Base-by-base conservation (phyloP, 2,797 vertebrate species). In the Cyprinella venusta region DNA sequence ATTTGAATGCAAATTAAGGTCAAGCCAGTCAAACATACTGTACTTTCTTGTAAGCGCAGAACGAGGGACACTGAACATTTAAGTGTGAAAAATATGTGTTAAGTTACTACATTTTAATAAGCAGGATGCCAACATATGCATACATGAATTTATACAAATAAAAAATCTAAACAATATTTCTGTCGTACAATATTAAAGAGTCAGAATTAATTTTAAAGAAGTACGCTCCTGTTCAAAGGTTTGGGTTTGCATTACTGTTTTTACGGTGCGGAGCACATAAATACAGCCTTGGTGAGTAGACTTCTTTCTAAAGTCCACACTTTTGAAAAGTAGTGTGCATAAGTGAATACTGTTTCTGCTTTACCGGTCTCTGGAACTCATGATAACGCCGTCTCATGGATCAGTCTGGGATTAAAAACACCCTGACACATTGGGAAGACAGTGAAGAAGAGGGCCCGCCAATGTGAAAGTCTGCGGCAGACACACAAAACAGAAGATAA, bases 281-380 rank as follows among this genome's bases (percentile, higher is more conserved):
- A 59, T 56, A 16, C 13, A 40, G 33, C 7, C 36, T 76, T 9
- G 7, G 19, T 18, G 15, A 59, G 2, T n/a, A 4, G n/a, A 21
- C 5, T 56, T 56, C 38, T 59, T 59, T 10, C 1, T 9, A 19
- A 18, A 21, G 30, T 12, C 3, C 21, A 36, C 38, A 38, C 50
- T 56, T 56, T 75, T 56, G 12, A 45, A 24, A 54, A 5, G 64
- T 33, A 50, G n/a, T 33, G 48, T 70, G 10, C 30, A 10, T 30
- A 8, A 52, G 50, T 48, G 24, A 26, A 48, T 30, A 76, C 50
- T 76, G 50, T 68, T 72, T 70, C 2, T 69, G 64, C 88, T 92
- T 80, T 96, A 99, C 98, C 97, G 95, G 94, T 97, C 97, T 92
- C 96, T 95, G 88, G 97, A 98, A 97, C 97, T 99, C 98, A 99